Base-by-base conservation (phyloP, 2,888 invertebrate genomes). In the Abscondita cerata region DNA sequence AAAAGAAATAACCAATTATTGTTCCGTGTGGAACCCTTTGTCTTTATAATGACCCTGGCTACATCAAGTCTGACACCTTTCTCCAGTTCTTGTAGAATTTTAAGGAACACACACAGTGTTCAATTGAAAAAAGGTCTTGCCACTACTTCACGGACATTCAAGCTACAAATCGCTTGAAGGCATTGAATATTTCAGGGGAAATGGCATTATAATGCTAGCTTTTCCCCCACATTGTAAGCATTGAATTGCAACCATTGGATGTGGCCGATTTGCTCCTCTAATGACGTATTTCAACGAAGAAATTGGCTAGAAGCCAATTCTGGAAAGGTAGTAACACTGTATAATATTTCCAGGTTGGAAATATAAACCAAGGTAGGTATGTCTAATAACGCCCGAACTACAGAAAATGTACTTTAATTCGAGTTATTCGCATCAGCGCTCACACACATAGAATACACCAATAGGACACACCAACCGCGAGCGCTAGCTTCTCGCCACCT, bases 231-330 rank as follows among this genome's bases (percentile, higher is more conserved):
- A 46, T 46, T 46, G 46, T 11, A 18, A 18, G 11, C 40, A 40
- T 36, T 25, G 40, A 40, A 15, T 12, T 40, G 13, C 40, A 40
- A 15, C 13, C 13, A 6, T 40, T 40, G 15, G 15, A 2, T 40
- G 40, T 40, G 8, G 40, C n/a, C 12, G 40, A 15, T 36, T 36
- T 25, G 4, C 36, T 8, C 36, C 36, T 44, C 18, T 44, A 19
- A 3, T 19, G 11, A 19, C 44, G 5, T 48, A 48, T 48, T 31
- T 31, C 47, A 48, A 25, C 15, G 47, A 31, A 44, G 44, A 44
- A 40, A 3, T 18, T 48, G 47, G 20, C 13, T 48, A 4, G 13
- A 48, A 48, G 2, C 47, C 3, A 48, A 48, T 25, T 9, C 47
- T 11, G 25, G 31, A 48, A 48, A 48, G 31, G 19, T 18, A 18